Evolutionary conservation across 2,888 invertebrate genomes (phyloP), one percentile per base, ranked within the genome.

Genomic region (Metacarcinus magister): DNA sequence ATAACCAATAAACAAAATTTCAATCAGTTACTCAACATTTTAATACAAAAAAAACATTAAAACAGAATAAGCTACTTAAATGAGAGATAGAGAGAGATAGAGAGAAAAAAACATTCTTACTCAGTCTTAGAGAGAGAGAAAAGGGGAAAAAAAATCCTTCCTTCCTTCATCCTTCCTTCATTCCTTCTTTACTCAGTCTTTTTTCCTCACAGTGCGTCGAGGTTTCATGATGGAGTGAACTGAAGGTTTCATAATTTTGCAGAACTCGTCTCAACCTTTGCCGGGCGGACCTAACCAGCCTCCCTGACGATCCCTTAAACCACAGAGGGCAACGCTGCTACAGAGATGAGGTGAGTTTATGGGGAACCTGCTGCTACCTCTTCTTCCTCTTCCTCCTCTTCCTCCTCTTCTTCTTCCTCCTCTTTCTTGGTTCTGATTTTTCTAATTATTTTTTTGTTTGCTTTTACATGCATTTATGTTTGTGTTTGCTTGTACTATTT

Each of bases 191-290:
- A 39, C 39, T 39, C 39, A 39, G 0, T 1, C 39, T 39, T 39
- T 39, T 54, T 16, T 54, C 16, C 54, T 54, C 54, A 13, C 54
- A 23, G 67, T 19, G 48, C 10, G 48, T 8, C 48, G 48, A 48
- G 48, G 67, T 23, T 5, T 67, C 67, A n/a, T 67, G 67, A 67
- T 67, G 67, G 54, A 67, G n/a, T 67, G 67, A 67, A 67, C 67
- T n/a, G n/a, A n/a, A n/a, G n/a, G 54, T n/a, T n/a, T 67, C n/a
- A n/a, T 67, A 67, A 67, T 67, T 67, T 67, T 67, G 67, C 23
- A n/a, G n/a, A 67, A n/a, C 67, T 67, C 67, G 4, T 67, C 67
- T 67, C 19, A 67, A 67, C 67, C 67, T 67, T 67, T 67, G 8
- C n/a, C 7, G n/a, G 67, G 23, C 67, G n/a, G 67, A 23, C 67